Evolutionary conservation across 2,113 vertebrate species (phyloP).

Genomic region (Misgurnus anguillicaudatus): DNA sequence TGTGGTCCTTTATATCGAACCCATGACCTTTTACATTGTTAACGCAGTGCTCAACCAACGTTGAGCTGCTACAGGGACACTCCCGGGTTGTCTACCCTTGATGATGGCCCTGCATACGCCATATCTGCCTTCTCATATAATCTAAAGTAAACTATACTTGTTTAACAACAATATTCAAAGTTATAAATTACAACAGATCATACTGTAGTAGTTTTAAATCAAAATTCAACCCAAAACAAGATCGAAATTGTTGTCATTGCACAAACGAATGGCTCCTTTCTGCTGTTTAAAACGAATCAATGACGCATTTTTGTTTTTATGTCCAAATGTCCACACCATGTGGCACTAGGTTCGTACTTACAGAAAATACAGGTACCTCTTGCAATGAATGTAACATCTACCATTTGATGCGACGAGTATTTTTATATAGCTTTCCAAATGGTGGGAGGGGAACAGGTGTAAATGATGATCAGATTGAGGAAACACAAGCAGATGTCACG

Average conservation of each 20-base stretch:
- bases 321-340: constrained; percentile 1
- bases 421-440: background rate
- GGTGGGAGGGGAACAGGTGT: background rate
- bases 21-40: too few species aligned
- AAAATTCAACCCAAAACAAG: background rate
- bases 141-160: constrained; percentile 4
- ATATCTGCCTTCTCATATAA: background rate
- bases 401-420: background rate
- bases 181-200: constrained; percentile 16
- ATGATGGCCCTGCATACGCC: background rate
- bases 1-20: too few species aligned
- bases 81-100: too few species aligned
- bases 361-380: background rate
- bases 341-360: background rate
- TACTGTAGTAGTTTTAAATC: background rate
- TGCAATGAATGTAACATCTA: background rate
- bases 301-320: background rate
- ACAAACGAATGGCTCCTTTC: constrained; percentile 18
- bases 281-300: background rate
- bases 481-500: constrained; percentile 4
- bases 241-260: background rate
- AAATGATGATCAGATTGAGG: background rate
- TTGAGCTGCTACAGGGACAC: too few species aligned
- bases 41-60: too few species aligned
- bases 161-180: background rate